phyloP scores from a whole-genome alignment of 1,140 invertebrate species.

The Cherax quadricarinatus region DNA sequence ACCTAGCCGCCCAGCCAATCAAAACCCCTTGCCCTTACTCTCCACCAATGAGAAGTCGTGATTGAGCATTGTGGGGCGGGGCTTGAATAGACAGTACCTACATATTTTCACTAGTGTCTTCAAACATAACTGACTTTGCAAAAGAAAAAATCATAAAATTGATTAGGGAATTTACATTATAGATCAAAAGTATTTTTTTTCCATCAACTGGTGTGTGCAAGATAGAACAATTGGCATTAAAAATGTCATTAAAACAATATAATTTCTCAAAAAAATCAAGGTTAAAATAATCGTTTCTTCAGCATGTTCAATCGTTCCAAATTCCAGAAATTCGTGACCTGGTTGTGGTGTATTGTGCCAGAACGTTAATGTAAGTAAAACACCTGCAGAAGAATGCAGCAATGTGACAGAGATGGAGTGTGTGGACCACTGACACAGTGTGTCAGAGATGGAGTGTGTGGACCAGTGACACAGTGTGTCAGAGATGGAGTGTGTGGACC shows the following conservation, averaged over 20 bases:
- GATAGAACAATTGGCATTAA: background rate
- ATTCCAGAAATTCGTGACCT: background rate
- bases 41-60: background rate
- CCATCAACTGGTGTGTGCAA: background rate
- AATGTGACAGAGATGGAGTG: no score
- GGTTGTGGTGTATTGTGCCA: background rate
- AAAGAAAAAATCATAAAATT: background rate
- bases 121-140: background rate
- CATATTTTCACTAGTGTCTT: constrained; percentile 10
- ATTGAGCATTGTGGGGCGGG: background rate
- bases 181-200: background rate
- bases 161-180: background rate
- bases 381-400: no score
- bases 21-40: background rate
- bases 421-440: no score
- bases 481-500: no score
- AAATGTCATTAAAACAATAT: background rate
- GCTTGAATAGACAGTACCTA: background rate
- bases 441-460: no score
- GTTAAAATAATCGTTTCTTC: no score
- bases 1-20: no score
- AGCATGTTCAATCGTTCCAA: background rate
- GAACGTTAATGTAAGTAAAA: no score
- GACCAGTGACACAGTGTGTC: no score
- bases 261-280: no score